Evolutionary conservation across 2,888 invertebrate species (phyloP), one percentile per base, ranked within the genome.

Genomic region (Conchocele bisecta): DNA sequence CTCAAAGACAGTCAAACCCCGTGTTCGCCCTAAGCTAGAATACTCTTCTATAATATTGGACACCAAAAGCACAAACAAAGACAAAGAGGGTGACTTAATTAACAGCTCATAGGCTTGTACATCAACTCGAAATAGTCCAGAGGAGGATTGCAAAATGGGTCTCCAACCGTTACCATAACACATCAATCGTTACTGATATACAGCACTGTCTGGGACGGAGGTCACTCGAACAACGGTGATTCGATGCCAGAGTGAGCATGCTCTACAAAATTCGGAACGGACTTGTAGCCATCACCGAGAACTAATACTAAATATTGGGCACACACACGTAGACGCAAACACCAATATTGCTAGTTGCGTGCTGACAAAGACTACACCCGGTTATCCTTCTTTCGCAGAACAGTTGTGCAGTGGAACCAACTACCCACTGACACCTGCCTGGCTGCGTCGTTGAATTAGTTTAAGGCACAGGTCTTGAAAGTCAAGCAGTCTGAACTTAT

Each of bases 311-410:
- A 15, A 26, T 35, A 53, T 53, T 13, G 31, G 53, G 20, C 9
- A 35, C n/a, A n/a, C n/a, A n/a, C n/a, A n/a, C 33, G 53, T n/a
- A 53, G 48, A 48, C 48, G 28, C 15, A n/a, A 24, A 7, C 15
- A 48, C 5, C 48, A 48, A 48, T 26, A 48, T 48, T 31, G 48
- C 48, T 31, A 48, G 48, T 24, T 48, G 28, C 28, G 48, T n/a
- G 48, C 48, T 29, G 48, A 48, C 48, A n/a, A 26, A 15, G 48
- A 48, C 48, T 48, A 48, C 9, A 48, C 48, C 28, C 28, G 44
- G 13, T 44, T 44, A n/a, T 48, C 48, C 28, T 48, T 48, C 28
- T 48, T 48, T 26, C 48, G n/a, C 48, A 48, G 48, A n/a, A 26
- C 48, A 48, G 48, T 48, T 4, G 31, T 48, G 17, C 48, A 48